Percentiles rank a stretch among this genome's conserved stretches.
phyloP scores from a whole-genome alignment of 2,888 invertebrate genomes.

The Ophonus ardosiacus region DNA sequence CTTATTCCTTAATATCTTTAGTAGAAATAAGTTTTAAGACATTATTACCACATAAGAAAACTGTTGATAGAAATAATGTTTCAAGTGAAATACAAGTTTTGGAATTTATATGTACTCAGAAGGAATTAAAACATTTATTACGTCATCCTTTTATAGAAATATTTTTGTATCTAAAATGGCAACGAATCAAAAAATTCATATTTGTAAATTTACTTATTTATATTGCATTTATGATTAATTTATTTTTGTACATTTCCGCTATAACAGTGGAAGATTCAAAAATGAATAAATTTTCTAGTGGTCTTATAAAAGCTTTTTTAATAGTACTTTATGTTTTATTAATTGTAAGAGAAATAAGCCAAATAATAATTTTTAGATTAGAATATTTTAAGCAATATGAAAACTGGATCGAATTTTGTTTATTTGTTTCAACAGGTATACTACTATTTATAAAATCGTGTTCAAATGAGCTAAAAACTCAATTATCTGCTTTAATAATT shows the following conservation, averaged over 20 bases:
- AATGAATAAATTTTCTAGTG: background rate
- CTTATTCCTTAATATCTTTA: background rate
- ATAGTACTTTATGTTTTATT: background rate
- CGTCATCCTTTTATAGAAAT: slow-evolving; percentile 33
- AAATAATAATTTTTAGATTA: slow-evolving; percentile 17
- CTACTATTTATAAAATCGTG: background rate
- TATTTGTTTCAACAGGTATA: slow-evolving; percentile 7
- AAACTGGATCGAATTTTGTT: slow-evolving; percentile 41
- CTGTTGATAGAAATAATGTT: background rate
- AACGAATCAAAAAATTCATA: slow-evolving; percentile 14
- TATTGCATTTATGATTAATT: background rate
- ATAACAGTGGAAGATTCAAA: background rate
- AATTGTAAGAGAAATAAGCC: slow-evolving; percentile 11
- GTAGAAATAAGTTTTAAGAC: slow-evolving; percentile 11
- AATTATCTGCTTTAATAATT: slow-evolving; percentile 33
- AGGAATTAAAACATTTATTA: slow-evolving; percentile 24
- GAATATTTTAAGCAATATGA: slow-evolving; percentile 29
- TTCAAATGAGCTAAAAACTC: background rate
- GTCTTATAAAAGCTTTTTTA: background rate
- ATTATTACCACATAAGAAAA: background rate
- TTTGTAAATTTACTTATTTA: slow-evolving; percentile 28
- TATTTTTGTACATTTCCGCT: background rate
- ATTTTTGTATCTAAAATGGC: slow-evolving; percentile 41
- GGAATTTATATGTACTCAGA: slow-evolving; percentile 17
- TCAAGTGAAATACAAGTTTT: slow-evolving; percentile 15